phyloP scores from a whole-genome alignment of 2,888 invertebrate genomes.

The Archaeoteleia sp. region DNA sequence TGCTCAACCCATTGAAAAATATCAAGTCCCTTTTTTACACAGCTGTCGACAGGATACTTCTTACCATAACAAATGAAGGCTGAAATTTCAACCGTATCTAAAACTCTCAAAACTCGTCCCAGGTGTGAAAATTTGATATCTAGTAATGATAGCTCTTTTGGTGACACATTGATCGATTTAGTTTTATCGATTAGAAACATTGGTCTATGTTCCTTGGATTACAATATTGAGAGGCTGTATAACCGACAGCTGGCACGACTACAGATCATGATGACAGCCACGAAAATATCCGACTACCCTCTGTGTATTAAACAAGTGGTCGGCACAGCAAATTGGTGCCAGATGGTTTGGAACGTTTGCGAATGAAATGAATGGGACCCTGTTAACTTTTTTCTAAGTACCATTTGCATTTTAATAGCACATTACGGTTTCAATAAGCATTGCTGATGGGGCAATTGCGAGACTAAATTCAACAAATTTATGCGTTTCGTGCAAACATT shows the following conservation, averaged over 20 bases:
- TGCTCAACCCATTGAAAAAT: neutral
- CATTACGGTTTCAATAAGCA: constrained; percentile 37
- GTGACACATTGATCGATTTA: constrained; percentile 12
- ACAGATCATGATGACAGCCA: constrained; percentile 46
- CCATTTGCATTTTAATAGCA: constrained; percentile 48
- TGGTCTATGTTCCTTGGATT: constrained; percentile 5
- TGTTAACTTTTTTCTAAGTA: constrained; percentile 31
- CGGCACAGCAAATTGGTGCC: constrained; percentile 35
- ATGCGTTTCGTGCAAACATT: constrained; percentile 14
- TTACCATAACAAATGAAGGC: neutral
- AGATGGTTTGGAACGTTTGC: constrained; percentile 38
- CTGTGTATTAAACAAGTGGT: constrained; percentile 32
- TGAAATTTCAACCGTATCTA: neutral
- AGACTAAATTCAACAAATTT: constrained; percentile 21
- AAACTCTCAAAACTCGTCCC: neutral
- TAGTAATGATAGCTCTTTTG: constrained; percentile 1
- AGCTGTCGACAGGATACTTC: neutral
- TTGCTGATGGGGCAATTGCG: constrained; percentile 18
- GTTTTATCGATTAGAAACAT: constrained; percentile 15
- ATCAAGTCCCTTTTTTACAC: neutral
- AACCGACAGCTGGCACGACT: constrained; percentile 42
- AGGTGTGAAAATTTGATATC: constrained; percentile 1
- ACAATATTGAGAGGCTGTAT: constrained; percentile 14
- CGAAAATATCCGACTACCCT: constrained; percentile 28
- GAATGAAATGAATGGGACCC: constrained; percentile 28